Conservation (phyloP, 1,140 invertebrate species). For the Manduca sexta region DNA sequence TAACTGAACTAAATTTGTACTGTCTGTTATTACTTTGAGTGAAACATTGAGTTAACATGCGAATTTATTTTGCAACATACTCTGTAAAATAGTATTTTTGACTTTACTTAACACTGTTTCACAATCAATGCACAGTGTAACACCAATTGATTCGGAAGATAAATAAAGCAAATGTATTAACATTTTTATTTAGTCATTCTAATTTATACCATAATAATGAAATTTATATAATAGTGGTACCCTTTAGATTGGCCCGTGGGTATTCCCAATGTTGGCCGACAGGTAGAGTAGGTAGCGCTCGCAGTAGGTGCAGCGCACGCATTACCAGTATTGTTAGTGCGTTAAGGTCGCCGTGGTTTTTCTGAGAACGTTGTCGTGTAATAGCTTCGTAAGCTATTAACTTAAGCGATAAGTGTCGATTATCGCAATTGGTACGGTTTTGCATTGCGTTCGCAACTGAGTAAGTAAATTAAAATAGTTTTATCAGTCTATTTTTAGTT, state of each 20-base stretch:
- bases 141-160: too few relatives aligned
- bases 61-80: conserved; percentile 15
- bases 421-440: conserved; percentile 17
- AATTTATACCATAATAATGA: too few relatives aligned
- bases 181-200: too few relatives aligned
- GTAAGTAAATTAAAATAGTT: too few relatives aligned
- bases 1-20: conserved; percentile 23
- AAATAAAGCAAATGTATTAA: too few relatives aligned
- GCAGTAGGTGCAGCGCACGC: conserved; percentile 1
- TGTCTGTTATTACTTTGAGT: conserved; percentile 16
- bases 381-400: conserved; percentile 21
- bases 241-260: background rate
- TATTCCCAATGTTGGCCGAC: too few relatives aligned
- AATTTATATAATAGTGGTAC: too few relatives aligned
- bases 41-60: conserved; percentile 22
- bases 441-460: background rate
- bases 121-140: conserved; percentile 8
- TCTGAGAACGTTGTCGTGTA: conserved; percentile 18
- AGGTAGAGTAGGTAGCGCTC: too few relatives aligned
- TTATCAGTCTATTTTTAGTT: too few relatives aligned
- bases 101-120: conserved; percentile 16
- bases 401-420: conserved; percentile 21
- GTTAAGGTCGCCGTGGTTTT: conserved; percentile 20
- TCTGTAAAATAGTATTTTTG: conserved; percentile 17
- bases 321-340: conserved; percentile 6